phyloP scores from a whole-genome alignment of 2,888 invertebrate species.

The Ypsolopha sequella region DNA sequence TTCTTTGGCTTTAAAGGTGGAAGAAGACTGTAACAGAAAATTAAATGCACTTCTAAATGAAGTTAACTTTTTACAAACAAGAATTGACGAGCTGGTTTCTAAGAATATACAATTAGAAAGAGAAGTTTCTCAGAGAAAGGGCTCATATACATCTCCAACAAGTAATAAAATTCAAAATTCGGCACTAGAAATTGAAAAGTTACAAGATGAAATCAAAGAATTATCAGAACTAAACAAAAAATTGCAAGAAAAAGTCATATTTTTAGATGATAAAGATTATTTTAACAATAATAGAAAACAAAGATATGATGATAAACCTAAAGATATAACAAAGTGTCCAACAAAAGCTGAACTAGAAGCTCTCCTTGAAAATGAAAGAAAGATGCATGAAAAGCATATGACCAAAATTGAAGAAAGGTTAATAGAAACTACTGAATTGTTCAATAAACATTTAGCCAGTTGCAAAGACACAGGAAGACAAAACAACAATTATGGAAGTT shows the following conservation, averaged over 20 bases:
- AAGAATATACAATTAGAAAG: slow-evolving; percentile 66
- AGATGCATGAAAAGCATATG: slow-evolving; percentile 52
- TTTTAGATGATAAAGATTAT: slow-evolving; percentile 30
- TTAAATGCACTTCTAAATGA: slow-evolving; percentile 74
- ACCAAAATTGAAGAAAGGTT: slow-evolving; percentile 42
- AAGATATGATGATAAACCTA: slow-evolving; percentile 2
- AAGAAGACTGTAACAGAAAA: slow-evolving; percentile 80
- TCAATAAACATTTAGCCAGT: slow-evolving; percentile 38
- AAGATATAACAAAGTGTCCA: slow-evolving; percentile 23
- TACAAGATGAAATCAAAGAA: slow-evolving; percentile 58
- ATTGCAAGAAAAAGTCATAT: slow-evolving; percentile 52
- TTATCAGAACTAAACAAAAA: slow-evolving; percentile 57
- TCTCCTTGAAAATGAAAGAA: slow-evolving; percentile 50
- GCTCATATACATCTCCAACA: slow-evolving; percentile 17
- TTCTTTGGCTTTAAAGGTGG: slow-evolving; percentile 79
- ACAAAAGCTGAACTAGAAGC: slow-evolving; percentile 38
- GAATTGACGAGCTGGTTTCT: slow-evolving; percentile 54
- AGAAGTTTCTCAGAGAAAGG: slow-evolving; percentile 58
- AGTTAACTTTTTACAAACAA: slow-evolving; percentile 67
- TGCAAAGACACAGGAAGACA: slow-evolving; percentile 20
- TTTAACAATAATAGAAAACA: slow-evolving; percentile 14
- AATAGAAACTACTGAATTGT: slow-evolving; percentile 38
- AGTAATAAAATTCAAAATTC: slow-evolving; percentile 26
- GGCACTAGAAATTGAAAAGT: slow-evolving; percentile 47
- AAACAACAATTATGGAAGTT: slow-evolving; percentile 23